Evolutionary conservation across 2,113 vertebrate genomes (phyloP), one percentile per base, ranked within the genome.

Genomic region (Indri indri): DNA sequence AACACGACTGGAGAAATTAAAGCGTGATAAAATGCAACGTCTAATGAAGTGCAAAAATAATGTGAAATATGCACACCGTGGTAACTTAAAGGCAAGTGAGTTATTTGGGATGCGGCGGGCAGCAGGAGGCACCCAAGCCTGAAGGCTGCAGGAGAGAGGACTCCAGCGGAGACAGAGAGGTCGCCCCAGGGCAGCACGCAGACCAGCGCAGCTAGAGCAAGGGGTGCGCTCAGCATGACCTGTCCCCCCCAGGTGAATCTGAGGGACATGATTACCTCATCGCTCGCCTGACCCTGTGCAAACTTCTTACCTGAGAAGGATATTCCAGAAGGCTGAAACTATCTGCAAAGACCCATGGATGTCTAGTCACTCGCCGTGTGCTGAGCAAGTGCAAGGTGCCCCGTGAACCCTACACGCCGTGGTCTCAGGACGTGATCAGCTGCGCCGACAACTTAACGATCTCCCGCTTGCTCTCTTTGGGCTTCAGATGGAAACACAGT

Each of bases 61-160:
- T 13, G 18, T 13, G 16, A 88, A 89, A 71, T 14, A 20, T 10
- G 25, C 16, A 27, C 1, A 25, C 5, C n/a, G 1, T 65, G 25
- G 54, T 23, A 63, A 27, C 42, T 71, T 74, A 82, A 91, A 94
- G 50, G 27, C 81, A 91, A 93, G 54, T n/a, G 74, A n/a, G n/a
- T 32, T 40, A 63, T 32, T 59, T 40, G 22, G 18, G 65, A 14
- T 5, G 10, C 8, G 18, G 4, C 7, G 9, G 22, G 27, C 50
- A 76, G 47, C 30, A 91, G 37, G 50, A 82, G 22, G 45, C 52
- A 34, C 37, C 27, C 30, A 14, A 65, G 27, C 25, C 37, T 68
- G n/a, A 54, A 68, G 50, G 79, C 30, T 50, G 8, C 27, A 1
- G 12, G 50, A 14, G 50, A 50, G 50, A 14, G 50, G 50, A 50